Evolutionary conservation across 35 echinoderm and acorn worm species (phyloP).

Genomic region (Nesometra sesokonis): DNA sequence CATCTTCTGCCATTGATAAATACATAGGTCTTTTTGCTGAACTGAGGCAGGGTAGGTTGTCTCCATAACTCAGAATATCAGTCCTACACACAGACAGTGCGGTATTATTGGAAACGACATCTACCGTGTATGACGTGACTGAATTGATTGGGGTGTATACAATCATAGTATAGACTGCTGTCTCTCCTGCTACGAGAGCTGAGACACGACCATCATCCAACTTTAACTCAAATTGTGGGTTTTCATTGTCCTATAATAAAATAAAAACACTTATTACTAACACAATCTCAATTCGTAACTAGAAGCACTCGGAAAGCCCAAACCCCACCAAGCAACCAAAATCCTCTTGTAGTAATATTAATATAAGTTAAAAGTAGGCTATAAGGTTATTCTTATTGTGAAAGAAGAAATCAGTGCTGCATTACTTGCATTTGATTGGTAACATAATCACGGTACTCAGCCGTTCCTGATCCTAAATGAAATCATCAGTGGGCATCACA

Average conservation of each 20-base stretch:
- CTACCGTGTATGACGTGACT: not conserved
- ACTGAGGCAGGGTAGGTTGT: not conserved
- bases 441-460: too few relatives aligned
- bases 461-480: too few relatives aligned
- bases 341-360: too few relatives aligned
- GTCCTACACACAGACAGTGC: not conserved
- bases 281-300: too few relatives aligned
- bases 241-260: not conserved
- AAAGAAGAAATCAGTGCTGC: too few relatives aligned
- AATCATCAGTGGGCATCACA: too few relatives aligned
- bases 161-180: not conserved
- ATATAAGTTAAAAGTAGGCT: too few relatives aligned
- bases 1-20: not conserved
- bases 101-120: not conserved
- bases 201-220: not conserved
- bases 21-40: not conserved
- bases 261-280: too few relatives aligned
- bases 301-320: too few relatives aligned
- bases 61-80: not conserved
- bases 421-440: too few relatives aligned
- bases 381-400: too few relatives aligned
- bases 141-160: not conserved
- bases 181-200: not conserved
- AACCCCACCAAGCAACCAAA: too few relatives aligned
- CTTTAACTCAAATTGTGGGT: not conserved